These are phyloP conservation scores for Lepisosteus osseus DNA, from an alignment of 2,113 vertebrate genomes.

Conservation along the genomic window DNA sequence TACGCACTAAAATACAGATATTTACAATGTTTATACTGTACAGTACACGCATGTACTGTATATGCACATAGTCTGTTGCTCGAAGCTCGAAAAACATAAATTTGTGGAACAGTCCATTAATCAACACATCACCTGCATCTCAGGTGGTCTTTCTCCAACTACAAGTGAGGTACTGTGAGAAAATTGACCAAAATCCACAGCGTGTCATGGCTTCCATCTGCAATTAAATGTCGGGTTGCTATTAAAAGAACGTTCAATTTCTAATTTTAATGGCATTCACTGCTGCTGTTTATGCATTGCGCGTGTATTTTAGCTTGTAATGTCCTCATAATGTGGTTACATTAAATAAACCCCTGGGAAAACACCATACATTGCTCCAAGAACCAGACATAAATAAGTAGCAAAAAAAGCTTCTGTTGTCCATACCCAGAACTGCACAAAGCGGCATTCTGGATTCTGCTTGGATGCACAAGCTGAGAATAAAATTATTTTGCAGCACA, in stretches of 20 bases:
- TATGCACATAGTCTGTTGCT: background rate
- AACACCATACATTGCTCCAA: background rate
- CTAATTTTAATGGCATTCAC: too few relatives aligned
- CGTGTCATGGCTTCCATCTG: background rate
- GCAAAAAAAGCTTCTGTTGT: background rate
- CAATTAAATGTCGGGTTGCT: background rate
- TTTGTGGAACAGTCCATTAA: background rate
- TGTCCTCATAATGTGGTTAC: constrained; percentile 2
- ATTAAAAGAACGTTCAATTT: constrained; percentile 1
- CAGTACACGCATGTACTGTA: too few relatives aligned
- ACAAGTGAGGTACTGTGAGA: background rate
- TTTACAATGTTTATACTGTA: too few relatives aligned
- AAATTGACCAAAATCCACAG: background rate
- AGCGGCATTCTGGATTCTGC: background rate
- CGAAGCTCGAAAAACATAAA: background rate
- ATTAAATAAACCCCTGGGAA: background rate
- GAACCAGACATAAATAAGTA: constrained; percentile 2
- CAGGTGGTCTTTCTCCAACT: background rate
- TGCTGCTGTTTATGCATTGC: background rate
- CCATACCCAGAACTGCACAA: background rate
- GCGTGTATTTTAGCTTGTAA: background rate
- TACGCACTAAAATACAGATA: too few relatives aligned
- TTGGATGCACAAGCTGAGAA: constrained; percentile 5
- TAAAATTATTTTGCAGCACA: constrained; percentile 4
- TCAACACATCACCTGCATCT: background rate